Evolutionary conservation across 2,797 vertebrate genomes (phyloP).

Genomic region (Sebastes dallii): DNA sequence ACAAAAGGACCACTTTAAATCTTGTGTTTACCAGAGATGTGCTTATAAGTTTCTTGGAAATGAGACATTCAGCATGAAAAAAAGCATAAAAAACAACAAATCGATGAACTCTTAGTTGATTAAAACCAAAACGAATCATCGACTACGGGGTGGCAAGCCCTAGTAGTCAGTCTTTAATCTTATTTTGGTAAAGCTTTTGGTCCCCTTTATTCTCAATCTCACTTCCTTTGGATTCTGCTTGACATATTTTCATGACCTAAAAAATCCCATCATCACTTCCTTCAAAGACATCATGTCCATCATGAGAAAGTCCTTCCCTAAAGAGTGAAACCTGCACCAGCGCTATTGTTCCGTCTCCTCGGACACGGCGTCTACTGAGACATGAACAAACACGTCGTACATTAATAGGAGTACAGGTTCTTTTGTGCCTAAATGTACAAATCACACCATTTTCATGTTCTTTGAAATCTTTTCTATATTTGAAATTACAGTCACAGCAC

Average conservation of each 20-base stretch:
- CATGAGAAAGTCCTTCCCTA: neutral
- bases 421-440: neutral
- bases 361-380: neutral
- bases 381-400: neutral
- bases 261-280: too few relatives aligned
- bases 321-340: neutral
- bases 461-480: neutral
- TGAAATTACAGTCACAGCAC: neutral
- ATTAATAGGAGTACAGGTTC: neutral
- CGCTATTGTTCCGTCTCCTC: neutral
- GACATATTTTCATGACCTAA: too few relatives aligned
- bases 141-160: rapidly evolving
- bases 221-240: neutral
- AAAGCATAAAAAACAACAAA: too few relatives aligned
- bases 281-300: too few relatives aligned
- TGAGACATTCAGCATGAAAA: too few relatives aligned
- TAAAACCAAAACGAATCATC: too few relatives aligned
- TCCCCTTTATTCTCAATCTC: neutral
- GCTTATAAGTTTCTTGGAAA: too few relatives aligned
- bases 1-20: too few relatives aligned
- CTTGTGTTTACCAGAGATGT: too few relatives aligned
- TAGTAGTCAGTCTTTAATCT: neutral
- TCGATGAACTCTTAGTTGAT: too few relatives aligned
- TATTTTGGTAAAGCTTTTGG: neutral
- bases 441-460: neutral